phyloP scores from a whole-genome alignment of 1,140 invertebrate species.

The Drosophila micromelanica region DNA sequence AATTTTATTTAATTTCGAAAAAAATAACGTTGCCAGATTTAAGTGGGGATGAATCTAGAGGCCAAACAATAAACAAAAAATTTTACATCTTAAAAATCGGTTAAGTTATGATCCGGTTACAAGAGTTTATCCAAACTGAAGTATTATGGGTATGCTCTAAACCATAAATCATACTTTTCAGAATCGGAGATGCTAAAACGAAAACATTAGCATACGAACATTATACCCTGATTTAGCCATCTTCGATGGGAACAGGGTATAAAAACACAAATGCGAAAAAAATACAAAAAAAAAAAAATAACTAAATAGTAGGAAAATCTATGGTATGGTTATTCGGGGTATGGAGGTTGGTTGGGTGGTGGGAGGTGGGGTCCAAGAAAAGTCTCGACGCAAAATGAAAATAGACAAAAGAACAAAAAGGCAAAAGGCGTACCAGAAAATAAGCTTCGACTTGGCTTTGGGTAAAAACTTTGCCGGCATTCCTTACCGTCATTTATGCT shows the following conservation, averaged over 20 bases:
- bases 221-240: too few species aligned
- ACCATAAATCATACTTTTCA: too few species aligned
- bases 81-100: too few species aligned
- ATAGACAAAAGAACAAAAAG: constrained; percentile 47
- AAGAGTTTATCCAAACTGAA: too few species aligned
- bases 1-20: too few species aligned
- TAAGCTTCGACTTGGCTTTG: constrained; percentile 81
- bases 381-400: constrained; percentile 37
- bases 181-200: too few species aligned
- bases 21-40: too few species aligned
- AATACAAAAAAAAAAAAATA: constrained; percentile 5
- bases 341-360: neutral
- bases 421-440: constrained; percentile 73
- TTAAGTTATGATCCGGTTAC: too few species aligned
- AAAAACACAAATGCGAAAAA: constrained; percentile 12
- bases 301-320: constrained; percentile 21
- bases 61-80: too few species aligned
- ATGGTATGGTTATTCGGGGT: neutral
- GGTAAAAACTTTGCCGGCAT: constrained; percentile 61
- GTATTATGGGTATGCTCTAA: too few species aligned
- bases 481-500: constrained; percentile 64
- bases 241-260: neutral
- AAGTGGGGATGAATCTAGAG: too few species aligned
- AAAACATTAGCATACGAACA: too few species aligned
- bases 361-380: constrained; percentile 15